Conservation (phyloP, 2,113 vertebrate species). For the Craseonycteris thonglongyai region DNA sequence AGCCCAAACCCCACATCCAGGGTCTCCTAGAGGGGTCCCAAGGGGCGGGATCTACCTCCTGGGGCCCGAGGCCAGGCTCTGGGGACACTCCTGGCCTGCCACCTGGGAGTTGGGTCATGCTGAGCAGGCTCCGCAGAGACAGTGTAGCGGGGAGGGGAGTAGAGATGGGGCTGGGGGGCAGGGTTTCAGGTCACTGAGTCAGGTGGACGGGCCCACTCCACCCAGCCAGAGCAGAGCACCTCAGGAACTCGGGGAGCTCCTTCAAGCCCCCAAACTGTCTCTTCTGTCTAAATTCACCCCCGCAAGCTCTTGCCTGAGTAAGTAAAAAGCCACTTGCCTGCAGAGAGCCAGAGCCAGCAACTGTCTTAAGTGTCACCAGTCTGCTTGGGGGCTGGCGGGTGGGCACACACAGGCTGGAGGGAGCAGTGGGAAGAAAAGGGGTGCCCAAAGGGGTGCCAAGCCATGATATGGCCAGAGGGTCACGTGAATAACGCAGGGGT, state of each 20-base stretch:
- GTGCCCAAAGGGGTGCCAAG: background rate
- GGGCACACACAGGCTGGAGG: background rate
- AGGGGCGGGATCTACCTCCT: background rate
- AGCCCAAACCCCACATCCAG: background rate
- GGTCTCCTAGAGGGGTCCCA: background rate
- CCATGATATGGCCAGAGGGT: background rate
- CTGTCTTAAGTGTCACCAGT: too few species aligned
- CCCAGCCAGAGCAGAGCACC: background rate
- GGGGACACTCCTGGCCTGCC: rapidly evolving
- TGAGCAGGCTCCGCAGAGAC: background rate
- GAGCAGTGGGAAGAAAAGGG: too few species aligned
- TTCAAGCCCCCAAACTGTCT: background rate
- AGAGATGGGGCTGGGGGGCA: background rate
- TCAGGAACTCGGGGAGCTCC: background rate
- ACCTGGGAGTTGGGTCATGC: background rate
- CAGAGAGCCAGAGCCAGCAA: background rate
- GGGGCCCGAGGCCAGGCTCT: background rate
- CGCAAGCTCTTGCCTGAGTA: rapidly evolving
- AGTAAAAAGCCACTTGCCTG: background rate
- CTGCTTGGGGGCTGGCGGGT: background rate
- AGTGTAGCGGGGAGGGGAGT: background rate
- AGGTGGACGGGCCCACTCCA: rapidly evolving
- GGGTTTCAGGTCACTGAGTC: background rate
- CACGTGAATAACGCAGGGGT: background rate
- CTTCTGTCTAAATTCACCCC: rapidly evolving